phyloP scores from a whole-genome alignment of 2,797 vertebrate genomes.

The Sphenodon punctatus region DNA sequence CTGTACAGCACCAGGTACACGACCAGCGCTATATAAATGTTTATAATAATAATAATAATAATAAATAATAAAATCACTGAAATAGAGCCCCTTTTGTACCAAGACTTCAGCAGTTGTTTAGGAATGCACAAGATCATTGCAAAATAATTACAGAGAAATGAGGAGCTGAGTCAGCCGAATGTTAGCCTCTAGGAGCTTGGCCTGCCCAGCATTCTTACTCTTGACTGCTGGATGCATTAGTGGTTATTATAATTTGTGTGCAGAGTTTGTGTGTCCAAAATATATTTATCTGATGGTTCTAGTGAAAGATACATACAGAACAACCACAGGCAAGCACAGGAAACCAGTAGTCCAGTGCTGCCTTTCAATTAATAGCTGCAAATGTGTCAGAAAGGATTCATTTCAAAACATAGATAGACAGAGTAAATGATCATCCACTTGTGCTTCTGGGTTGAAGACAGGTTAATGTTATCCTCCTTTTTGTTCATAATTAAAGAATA shows the following conservation, averaged over 20 bases:
- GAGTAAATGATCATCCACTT: background rate
- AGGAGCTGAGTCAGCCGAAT: conserved; percentile 4
- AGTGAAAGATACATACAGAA: background rate
- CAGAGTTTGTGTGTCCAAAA: background rate
- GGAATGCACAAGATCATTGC: background rate
- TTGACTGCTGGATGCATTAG: background rate
- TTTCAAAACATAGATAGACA: background rate
- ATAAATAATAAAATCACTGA: no score
- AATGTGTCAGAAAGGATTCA: background rate
- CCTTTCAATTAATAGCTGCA: background rate
- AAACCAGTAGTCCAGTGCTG: background rate
- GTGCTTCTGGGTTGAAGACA: background rate
- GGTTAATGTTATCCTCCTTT: background rate
- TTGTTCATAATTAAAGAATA: background rate
- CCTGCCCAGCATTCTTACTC: background rate
- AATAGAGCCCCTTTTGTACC: conserved; percentile 2
- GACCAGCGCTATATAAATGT: no score
- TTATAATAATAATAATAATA: no score
- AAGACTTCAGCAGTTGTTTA: conserved; percentile 2
- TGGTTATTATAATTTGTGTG: background rate
- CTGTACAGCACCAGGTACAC: no score
- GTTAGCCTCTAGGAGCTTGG: conserved; percentile 14
- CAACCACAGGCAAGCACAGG: background rate
- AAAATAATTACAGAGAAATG: background rate
- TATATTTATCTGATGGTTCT: background rate